phyloP scores from a whole-genome alignment of 2,797 vertebrate species.

The Melanotaenia pygmaea region DNA sequence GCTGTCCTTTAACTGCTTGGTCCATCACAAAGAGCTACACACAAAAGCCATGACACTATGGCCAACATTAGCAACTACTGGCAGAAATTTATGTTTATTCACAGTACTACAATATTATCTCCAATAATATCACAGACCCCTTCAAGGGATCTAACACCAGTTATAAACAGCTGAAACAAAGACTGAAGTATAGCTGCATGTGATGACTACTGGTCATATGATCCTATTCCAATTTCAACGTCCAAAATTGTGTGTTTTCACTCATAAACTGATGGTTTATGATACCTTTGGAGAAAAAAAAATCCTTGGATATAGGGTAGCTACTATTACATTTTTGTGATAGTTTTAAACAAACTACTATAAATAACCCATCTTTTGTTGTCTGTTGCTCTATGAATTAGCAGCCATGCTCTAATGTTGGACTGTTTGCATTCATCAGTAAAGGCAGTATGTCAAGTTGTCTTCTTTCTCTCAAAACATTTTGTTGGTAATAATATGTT shows the following conservation, averaged over 20 bases:
- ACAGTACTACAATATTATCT: conserved; percentile 1
- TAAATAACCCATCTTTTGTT: neutral
- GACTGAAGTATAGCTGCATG: neutral
- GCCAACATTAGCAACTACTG: neutral
- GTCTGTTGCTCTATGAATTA: neutral
- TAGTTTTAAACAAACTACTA: neutral
- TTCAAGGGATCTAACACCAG: neutral
- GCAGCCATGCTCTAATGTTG: neutral
- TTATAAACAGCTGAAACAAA: too few species aligned
- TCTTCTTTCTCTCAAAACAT: neutral
- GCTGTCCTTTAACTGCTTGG: too few species aligned
- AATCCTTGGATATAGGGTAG: neutral
- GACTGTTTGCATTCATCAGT: neutral
- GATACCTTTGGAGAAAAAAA: neutral
- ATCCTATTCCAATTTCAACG: neutral
- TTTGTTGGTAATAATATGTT: conserved; percentile 8
- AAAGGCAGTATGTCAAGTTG: neutral
- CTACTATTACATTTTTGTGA: neutral
- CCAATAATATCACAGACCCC: conserved; percentile 12
- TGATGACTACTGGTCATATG: neutral
- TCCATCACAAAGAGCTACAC: too few species aligned
- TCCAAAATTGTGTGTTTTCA: neutral
- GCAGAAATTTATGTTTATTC: neutral
- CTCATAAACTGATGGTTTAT: neutral
- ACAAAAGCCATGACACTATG: neutral